These are phyloP conservation scores for Bolinopsis microptera DNA, from an alignment of 37 sponge, comb jelly and placozoan species.

Conservation along the genomic window DNA sequence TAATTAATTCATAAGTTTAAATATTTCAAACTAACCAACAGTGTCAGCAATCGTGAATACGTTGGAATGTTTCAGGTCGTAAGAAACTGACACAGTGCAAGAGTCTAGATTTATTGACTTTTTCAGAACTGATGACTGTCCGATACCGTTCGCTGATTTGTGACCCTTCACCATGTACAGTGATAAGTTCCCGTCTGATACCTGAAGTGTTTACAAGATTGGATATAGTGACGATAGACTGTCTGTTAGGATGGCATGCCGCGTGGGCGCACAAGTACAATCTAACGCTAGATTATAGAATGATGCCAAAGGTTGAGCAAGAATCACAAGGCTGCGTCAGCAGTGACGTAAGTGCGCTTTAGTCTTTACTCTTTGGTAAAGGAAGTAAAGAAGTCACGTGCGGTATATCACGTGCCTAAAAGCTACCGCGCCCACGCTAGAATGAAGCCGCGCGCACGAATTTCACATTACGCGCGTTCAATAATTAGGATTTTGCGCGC, in stretches of 20 bases:
- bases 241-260: too few species aligned
- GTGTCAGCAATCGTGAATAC: conserved; percentile 24
- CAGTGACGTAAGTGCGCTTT: neutral
- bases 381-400: neutral
- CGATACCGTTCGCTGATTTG: neutral
- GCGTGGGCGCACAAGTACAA: too few species aligned
- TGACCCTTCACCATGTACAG: conserved; percentile 16
- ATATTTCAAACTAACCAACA: conserved; percentile 4
- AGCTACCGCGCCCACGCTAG: neutral
- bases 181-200: neutral
- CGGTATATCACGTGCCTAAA: neutral
- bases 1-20: too few species aligned
- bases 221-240: too few species aligned
- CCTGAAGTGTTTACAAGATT: neutral
- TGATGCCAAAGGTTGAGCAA: too few species aligned
- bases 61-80: neutral
- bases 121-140: conserved; percentile 30
- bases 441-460: neutral
- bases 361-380: neutral
- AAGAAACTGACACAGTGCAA: conserved; percentile 20
- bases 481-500: neutral
- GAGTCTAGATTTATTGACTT: neutral
- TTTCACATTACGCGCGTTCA: neutral
- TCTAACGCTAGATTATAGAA: too few species aligned
- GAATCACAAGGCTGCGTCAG: neutral